These are phyloP conservation scores for Struthidea cinerea DNA, from an alignment of 2,113 vertebrate species.

Conservation along the genomic window DNA sequence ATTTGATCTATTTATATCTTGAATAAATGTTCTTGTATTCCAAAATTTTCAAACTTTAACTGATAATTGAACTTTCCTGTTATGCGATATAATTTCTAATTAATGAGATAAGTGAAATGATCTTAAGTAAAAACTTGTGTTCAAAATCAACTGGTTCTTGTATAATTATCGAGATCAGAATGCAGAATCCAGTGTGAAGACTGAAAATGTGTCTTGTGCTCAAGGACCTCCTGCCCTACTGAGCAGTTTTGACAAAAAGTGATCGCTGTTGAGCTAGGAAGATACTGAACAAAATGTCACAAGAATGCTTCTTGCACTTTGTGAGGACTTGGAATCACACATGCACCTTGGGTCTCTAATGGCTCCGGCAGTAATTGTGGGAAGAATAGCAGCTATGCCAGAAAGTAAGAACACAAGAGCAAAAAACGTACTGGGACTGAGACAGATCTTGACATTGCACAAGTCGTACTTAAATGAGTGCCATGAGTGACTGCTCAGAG, in stretches of 20 bases:
- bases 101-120: background rate
- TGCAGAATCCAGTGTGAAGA: background rate
- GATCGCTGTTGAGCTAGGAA: background rate
- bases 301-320: slow-evolving; percentile 8
- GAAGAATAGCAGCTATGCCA: background rate
- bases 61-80: background rate
- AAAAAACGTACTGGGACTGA: background rate
- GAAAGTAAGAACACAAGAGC: background rate
- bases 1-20: background rate
- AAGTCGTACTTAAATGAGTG: background rate
- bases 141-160: background rate
- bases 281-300: background rate
- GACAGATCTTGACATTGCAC: slow-evolving; percentile 1
- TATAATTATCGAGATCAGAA: background rate
- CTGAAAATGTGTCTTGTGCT: background rate
- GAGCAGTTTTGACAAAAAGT: background rate
- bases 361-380: background rate
- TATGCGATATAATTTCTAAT: background rate
- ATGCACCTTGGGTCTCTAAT: background rate
- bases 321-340: slow-evolving; percentile 19
- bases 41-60: background rate
- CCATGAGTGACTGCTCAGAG: slow-evolving; percentile 10
- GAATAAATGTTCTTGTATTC: background rate
- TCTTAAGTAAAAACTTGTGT: background rate
- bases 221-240: background rate